A percentile compares a stretch with the other conserved stretches of the same genome.
phyloP scores from a whole-genome alignment of 2,113 vertebrate genomes.

The Verasper variegatus region DNA sequence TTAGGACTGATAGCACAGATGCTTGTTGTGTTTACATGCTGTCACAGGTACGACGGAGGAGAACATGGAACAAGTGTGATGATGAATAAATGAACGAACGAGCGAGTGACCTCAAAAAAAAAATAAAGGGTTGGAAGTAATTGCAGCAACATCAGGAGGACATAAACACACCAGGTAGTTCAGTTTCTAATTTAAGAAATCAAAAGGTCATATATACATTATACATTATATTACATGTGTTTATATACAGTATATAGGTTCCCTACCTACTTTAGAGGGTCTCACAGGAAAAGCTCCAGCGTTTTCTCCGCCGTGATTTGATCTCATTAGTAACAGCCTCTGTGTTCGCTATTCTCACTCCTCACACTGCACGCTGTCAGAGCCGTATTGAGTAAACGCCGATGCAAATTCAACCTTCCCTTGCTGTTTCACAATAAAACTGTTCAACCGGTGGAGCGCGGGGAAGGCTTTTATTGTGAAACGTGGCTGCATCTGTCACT shows the following conservation, averaged over 20 bases:
- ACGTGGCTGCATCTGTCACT: neutral
- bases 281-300: neutral
- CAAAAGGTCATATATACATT: neutral
- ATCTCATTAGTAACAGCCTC: neutral
- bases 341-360: neutral
- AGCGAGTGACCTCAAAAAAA: constrained; percentile 10
- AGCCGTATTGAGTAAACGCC: neutral
- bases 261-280: neutral
- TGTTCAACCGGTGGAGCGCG: neutral
- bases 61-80: constrained; percentile 5
- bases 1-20: constrained; percentile 49
- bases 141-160: neutral
- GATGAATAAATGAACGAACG: neutral
- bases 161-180: neutral
- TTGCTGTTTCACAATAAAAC: neutral
- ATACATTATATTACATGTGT: neutral
- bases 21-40: constrained; percentile 51
- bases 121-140: no score
- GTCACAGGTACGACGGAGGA: constrained; percentile 32
- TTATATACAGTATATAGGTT: neutral
- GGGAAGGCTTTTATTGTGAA: neutral
- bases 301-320: neutral
- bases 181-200: neutral
- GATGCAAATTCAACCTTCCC: neutral
- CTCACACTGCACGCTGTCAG: neutral